phyloP scores from a whole-genome alignment of 1,140 invertebrate species.

The Penaeus japonicus region DNA sequence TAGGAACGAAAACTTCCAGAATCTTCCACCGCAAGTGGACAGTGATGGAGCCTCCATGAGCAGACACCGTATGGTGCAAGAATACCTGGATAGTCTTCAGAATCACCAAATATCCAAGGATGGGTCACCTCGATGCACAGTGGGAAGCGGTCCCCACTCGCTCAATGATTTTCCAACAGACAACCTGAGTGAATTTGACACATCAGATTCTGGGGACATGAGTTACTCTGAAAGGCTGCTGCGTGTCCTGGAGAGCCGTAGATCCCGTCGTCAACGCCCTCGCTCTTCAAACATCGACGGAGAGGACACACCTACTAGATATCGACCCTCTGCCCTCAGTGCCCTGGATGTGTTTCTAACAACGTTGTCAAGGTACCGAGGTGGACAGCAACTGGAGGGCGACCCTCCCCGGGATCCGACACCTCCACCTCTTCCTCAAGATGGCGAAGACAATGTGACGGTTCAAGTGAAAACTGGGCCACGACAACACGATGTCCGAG shows the following conservation, averaged over 20 bases:
- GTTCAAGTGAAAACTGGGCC: slow-evolving; percentile 41
- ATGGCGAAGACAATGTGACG: slow-evolving; percentile 31
- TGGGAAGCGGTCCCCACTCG: background rate
- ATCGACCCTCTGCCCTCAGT: slow-evolving; percentile 32
- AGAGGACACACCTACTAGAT: slow-evolving; percentile 18
- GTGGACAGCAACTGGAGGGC: background rate
- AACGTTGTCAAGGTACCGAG: slow-evolving; percentile 36
- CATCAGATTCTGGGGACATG: slow-evolving; percentile 38
- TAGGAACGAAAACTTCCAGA: background rate
- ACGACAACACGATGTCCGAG: slow-evolving; percentile 41
- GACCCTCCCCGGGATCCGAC: background rate
- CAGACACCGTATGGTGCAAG: background rate
- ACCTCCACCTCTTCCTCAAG: background rate
- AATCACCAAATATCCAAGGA: background rate
- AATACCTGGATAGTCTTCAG: slow-evolving; percentile 27
- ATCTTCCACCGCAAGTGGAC: background rate
- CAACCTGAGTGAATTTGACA: slow-evolving; percentile 31
- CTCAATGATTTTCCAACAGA: background rate
- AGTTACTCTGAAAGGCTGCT: slow-evolving; percentile 46
- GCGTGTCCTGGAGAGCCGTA: slow-evolving; percentile 24
- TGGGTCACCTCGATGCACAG: background rate
- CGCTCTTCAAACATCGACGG: slow-evolving; percentile 42
- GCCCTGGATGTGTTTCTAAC: slow-evolving; percentile 40
- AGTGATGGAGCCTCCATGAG: background rate
- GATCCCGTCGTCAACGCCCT: slow-evolving; percentile 26